phyloP scores from a whole-genome alignment of 2,797 vertebrate species.

The Falco berigora region DNA sequence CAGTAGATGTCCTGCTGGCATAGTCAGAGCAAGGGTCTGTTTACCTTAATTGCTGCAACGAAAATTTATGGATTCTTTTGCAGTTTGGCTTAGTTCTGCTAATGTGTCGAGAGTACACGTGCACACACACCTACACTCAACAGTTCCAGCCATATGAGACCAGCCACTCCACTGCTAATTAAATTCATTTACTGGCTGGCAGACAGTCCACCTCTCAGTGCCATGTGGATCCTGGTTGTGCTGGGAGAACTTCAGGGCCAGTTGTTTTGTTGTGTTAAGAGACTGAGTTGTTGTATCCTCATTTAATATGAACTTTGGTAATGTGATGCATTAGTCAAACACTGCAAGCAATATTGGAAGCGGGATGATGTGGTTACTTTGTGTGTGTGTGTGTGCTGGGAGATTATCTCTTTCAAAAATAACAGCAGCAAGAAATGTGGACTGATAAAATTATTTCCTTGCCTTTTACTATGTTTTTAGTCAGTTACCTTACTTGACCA shows the following conservation, averaged over 20 bases:
- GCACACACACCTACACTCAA: slow-evolving; percentile 4
- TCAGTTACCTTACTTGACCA: background rate
- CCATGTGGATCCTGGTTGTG: background rate
- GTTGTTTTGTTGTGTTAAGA: background rate
- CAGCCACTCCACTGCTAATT: slow-evolving; percentile 36
- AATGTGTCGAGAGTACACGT: background rate
- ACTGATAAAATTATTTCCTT: background rate
- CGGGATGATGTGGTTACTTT: background rate
- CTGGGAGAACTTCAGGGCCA: slow-evolving; percentile 1
- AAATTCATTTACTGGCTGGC: slow-evolving; percentile 45
- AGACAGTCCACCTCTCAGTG: background rate
- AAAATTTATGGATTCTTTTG: background rate
- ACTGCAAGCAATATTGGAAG: background rate
- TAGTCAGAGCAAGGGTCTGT: background rate
- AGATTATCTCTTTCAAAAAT: background rate
- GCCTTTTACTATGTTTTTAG: background rate
- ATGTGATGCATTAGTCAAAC: background rate
- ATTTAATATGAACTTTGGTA: background rate
- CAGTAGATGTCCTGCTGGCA: background rate
- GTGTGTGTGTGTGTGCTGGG: background rate
- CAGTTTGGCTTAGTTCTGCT: background rate
- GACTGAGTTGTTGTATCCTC: background rate
- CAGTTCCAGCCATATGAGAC: background rate
- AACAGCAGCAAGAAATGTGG: background rate
- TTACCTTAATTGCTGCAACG: background rate